These are phyloP conservation scores for Aphis craccivora DNA, from an alignment of 1,140 invertebrate species.

Conservation along the genomic window DNA sequence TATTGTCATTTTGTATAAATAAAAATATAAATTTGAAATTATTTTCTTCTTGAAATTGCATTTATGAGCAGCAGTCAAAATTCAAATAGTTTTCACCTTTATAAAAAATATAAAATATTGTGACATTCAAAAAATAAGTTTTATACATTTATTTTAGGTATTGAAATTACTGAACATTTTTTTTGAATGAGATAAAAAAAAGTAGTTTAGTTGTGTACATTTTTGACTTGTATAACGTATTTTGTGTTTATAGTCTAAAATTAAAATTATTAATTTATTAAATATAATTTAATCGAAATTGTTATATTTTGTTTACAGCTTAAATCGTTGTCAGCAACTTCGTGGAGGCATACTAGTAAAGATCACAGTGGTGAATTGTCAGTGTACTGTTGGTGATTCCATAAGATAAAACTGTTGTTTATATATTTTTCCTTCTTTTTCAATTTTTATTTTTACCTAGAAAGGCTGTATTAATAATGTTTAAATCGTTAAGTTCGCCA, in stretches of 20 bases:
- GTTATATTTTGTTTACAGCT: conserved; percentile 68
- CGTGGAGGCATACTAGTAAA: conserved; percentile 69
- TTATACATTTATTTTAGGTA: background rate
- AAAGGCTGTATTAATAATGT: conserved; percentile 47
- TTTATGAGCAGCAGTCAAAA: too few species aligned
- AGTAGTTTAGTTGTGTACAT: background rate
- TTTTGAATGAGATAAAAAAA: background rate
- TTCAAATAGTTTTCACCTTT: too few species aligned
- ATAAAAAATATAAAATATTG: too few species aligned
- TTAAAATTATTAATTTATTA: conserved; percentile 6
- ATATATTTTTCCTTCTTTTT: conserved; percentile 49
- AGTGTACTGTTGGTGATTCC: conserved; percentile 76
- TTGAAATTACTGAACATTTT: background rate
- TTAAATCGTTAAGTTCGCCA: conserved; percentile 46
- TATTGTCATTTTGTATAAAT: too few species aligned
- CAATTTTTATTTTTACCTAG: conserved; percentile 51
- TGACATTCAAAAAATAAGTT: too few species aligned
- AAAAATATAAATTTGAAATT: too few species aligned
- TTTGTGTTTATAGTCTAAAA: background rate
- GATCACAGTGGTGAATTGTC: conserved; percentile 74
- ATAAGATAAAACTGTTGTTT: conserved; percentile 40
- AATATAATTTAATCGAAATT: background rate
- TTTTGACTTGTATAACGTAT: background rate
- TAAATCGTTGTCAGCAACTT: conserved; percentile 73
- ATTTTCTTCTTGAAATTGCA: too few species aligned